A percentile compares a stretch with the other conserved stretches of the same genome.
Conservation (phyloP, 1,140 invertebrate species). For the Cephus cinctus region DNA sequence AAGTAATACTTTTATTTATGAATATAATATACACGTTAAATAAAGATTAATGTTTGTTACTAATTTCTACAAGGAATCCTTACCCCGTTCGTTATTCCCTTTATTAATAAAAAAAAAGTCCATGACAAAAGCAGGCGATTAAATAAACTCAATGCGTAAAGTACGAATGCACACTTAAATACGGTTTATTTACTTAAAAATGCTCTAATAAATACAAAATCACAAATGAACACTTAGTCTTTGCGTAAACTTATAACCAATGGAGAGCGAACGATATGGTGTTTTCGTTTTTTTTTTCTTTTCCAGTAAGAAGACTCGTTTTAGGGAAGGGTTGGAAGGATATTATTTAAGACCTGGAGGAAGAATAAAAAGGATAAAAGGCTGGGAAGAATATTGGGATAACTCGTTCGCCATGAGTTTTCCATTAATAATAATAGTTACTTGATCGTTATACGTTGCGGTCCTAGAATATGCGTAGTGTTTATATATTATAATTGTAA, state of each 20-base stretch:
- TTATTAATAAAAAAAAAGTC: no score
- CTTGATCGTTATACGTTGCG: constrained; percentile 52
- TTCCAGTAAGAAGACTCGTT: no score
- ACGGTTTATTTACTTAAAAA: constrained; percentile 56
- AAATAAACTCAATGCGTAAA: background rate
- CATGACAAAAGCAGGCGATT: no score
- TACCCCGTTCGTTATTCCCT: background rate
- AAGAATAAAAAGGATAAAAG: no score
- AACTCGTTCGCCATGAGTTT: constrained; percentile 38
- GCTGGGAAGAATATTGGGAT: no score
- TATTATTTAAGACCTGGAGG: no score
- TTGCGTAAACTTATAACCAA: constrained; percentile 49
- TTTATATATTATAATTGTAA: constrained; percentile 39
- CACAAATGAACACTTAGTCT: constrained; percentile 57
- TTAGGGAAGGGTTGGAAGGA: no score
- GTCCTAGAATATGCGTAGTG: constrained; percentile 48
- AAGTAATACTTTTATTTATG: constrained; percentile 51
- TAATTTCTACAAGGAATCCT: constrained; percentile 15
- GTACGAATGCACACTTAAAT: constrained; percentile 51
- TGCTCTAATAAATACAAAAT: constrained; percentile 58
- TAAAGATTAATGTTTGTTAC: constrained; percentile 55
- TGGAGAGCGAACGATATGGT: no score
- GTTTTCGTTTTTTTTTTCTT: no score
- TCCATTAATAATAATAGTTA: constrained; percentile 48
- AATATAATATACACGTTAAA: constrained; percentile 50